These are phyloP conservation scores for Sphaerodactylus townsendi DNA, from an alignment of 2,113 vertebrate genomes.

Conservation along the genomic window DNA sequence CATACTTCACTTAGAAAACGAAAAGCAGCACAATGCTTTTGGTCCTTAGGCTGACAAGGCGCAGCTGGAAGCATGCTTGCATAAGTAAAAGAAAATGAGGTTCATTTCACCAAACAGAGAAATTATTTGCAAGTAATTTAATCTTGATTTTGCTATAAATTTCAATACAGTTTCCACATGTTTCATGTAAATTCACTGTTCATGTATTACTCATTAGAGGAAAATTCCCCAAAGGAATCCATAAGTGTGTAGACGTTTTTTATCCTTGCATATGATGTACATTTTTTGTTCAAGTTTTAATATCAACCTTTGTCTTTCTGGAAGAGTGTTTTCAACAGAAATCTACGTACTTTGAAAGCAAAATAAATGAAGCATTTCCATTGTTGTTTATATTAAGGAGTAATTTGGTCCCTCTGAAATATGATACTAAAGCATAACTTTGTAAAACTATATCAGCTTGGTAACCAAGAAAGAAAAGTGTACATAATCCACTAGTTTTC, in stretches of 20 bases:
- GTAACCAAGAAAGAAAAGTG: constrained; percentile 42
- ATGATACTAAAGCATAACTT: constrained; percentile 42
- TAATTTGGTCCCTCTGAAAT: constrained; percentile 69
- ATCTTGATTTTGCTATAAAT: constrained; percentile 48
- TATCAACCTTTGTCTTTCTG: constrained; percentile 42
- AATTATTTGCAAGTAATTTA: constrained; percentile 50
- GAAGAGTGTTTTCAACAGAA: constrained; percentile 54
- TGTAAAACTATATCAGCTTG: constrained; percentile 35
- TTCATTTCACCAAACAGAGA: constrained; percentile 56
- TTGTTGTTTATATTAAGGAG: constrained; percentile 47
- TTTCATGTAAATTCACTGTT: not conserved
- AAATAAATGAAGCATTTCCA: constrained; percentile 51
- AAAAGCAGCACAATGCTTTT: constrained; percentile 70
- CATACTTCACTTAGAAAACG: constrained; percentile 52
- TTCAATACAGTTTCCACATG: constrained; percentile 3
- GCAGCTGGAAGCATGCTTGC: constrained; percentile 74
- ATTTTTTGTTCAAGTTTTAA: constrained; percentile 22
- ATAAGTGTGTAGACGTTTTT: no score
- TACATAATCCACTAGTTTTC: constrained; percentile 68
- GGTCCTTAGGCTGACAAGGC: constrained; percentile 85
- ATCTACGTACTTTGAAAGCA: constrained; percentile 65
- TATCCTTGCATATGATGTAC: not conserved
- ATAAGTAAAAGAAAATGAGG: constrained; percentile 48
- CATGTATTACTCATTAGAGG: constrained; percentile 27
- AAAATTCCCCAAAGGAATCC: not conserved